Evolutionary conservation across 2,888 invertebrate species (phyloP).

Genomic region (Lasius fuliginosus): DNA sequence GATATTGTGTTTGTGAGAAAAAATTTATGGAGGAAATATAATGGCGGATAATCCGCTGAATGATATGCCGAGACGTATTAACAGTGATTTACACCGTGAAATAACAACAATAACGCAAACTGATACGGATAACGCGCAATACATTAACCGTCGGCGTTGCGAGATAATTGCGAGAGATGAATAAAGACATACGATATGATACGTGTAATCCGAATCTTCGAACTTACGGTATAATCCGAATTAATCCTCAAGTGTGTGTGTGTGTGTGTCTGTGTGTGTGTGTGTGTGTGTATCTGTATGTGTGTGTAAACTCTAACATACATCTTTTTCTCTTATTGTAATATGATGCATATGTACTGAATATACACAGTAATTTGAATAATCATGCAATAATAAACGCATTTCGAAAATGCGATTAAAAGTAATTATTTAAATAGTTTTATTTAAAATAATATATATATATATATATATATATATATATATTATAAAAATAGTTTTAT

Average conservation of each 20-base stretch:
- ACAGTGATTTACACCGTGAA: constrained; percentile 37
- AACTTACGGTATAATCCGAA: constrained; percentile 5
- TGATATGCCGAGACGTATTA: constrained; percentile 38
- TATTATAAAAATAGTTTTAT: too few relatives aligned
- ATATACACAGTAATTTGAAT: not conserved
- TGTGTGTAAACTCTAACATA: not conserved
- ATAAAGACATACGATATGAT: not conserved
- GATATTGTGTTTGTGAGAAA: constrained; percentile 2
- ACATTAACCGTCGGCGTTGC: not conserved
- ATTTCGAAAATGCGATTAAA: too few relatives aligned
- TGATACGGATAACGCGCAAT: not conserved
- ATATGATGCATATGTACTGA: not conserved
- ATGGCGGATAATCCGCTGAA: constrained; percentile 47
- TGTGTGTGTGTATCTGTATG: too few relatives aligned
- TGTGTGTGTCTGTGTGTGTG: too few relatives aligned
- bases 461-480: too few relatives aligned
- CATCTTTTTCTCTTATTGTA: not conserved
- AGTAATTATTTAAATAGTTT: too few relatives aligned
- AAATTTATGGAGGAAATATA: constrained; percentile 45
- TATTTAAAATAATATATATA: too few relatives aligned
- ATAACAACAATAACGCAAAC: constrained; percentile 19
- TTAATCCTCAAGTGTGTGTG: not conserved
- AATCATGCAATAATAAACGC: not conserved
- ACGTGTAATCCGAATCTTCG: constrained; percentile 31
- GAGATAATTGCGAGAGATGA: constrained; percentile 15